Percentiles rank a stretch among this genome's conserved stretches.
Evolutionary conservation across 2,888 invertebrate genomes (phyloP).

Genomic region (Dinocampus coccinellae): DNA sequence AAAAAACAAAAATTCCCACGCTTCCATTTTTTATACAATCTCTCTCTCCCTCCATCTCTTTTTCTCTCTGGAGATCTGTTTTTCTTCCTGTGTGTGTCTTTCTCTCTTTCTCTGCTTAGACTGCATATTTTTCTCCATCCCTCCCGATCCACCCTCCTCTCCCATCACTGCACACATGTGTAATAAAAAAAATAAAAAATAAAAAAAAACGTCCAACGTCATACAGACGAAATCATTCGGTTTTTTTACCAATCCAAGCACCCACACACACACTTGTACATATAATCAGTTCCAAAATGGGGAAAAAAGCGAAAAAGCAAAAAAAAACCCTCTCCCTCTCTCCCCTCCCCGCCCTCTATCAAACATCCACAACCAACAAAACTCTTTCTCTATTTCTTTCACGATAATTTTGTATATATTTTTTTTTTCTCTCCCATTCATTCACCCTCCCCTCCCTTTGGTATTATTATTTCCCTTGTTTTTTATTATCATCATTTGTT

Average conservation of each 20-base stretch:
- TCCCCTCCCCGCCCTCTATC: background rate
- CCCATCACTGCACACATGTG: too few species aligned
- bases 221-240: background rate
- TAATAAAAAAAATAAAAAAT: conserved; percentile 4
- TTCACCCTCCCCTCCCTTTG: background rate
- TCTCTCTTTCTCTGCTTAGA: conserved; percentile 32
- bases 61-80: conserved; percentile 31
- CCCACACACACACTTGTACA: background rate
- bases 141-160: background rate
- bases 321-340: background rate
- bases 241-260: background rate
- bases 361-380: background rate
- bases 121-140: conserved; percentile 19
- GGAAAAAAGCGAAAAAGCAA: background rate
- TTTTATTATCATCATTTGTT: conserved; percentile 25
- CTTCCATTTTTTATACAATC: background rate
- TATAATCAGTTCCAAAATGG: background rate
- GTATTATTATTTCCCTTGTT: conserved; percentile 2
- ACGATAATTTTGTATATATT: too few species aligned
- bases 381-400: background rate
- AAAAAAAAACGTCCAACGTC: background rate
- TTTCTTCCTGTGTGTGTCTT: conserved; percentile 39
- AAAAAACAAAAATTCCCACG: conserved; percentile 1
- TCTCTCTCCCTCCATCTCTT: background rate
- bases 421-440: too few species aligned